Base-by-base conservation (phyloP, 2,797 vertebrate genomes). In the Enteromius treurensis region DNA sequence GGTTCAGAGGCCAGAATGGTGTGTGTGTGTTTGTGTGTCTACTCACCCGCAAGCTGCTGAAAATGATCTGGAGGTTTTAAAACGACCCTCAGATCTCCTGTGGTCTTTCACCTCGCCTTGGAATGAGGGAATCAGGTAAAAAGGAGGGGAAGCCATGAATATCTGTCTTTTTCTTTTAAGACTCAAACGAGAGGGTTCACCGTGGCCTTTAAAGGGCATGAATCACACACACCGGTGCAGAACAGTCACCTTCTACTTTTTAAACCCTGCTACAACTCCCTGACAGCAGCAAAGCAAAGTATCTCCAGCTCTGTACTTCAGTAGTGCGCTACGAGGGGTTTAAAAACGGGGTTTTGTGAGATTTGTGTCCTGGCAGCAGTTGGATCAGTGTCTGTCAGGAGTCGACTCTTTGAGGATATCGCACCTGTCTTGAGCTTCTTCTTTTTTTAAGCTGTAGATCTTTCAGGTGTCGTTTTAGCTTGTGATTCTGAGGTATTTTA, bases 41-140 rank as follows among this genome's bases (percentile, higher is more conserved):
- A 76, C 51, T 76, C 80, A 40, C 70, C 70, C 58, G 3, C 23
- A n/a, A 37, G 64, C 53, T 62, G 10, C 68, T 47, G 47, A 68
- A 42, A 82, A 76, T 68, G 62, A 82, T 82, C 81, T 77, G 49
- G 81, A 77, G 81, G 47, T 77, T 82, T 77, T 23, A 29, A 23
- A 68, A 82, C 19, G 37, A 55, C 73, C 49, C 81, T 76, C 37
- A 77, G 60, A 76, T 82, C 62, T 77, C 62, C 73, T 1, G 19
- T 77, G 73, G 81, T 67, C 81, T 82, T 82, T 82, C 62, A 69
- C 81, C 73, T 82, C 21, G 34, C 47, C 9, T 42, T 77, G 73
- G 37, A 67, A 58, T 34, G 49, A 82, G 49, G 34, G 32, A 82
- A 51, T 45, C 49, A 5, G 32, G 21, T 29, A 68, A 42, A 76